Evolutionary conservation across 53 echinoderm and acorn worm species (phyloP), one percentile per base, ranked within the genome.

Genomic region (Patiria pectinifera): DNA sequence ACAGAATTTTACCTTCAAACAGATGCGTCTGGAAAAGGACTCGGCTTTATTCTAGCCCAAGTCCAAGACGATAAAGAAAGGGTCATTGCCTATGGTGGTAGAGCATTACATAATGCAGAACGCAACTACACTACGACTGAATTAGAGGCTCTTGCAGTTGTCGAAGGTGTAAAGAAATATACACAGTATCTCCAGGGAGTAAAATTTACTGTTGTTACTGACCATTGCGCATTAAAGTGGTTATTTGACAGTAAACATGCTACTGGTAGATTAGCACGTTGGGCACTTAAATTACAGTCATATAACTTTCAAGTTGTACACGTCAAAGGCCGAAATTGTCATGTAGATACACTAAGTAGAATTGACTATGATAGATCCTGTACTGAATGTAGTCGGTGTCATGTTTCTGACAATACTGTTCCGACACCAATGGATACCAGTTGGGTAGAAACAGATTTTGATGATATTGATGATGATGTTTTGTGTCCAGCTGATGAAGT

Each of bases 161-260:
- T 58, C 7, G 59, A 82, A n/a, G 82, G 58, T 59, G 24, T 43
- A 7, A 79, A 79, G 44, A 79, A 79, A 79, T 79, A 79, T 79
- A 2, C 79, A 22, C 43, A 45, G n/a, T 86, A 86, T n/a, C 48
- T 86, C 23, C 71, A 16, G 86, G 62, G 69, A 79, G 79, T 45
- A 6, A 44, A 45, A 45, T 44, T 79, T 79, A 44, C 46, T 79
- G 43, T 79, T 35, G 18, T 79, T 25, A 10, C 46, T 79, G 43
- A 44, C 45, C 70, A 69, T 44, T 85, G 69, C 7, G 85, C 70
- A 43, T 69, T 69, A 10, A 85, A 69, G 19, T 86, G 71, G 86
- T 48, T 72, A 74, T 86, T 86, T 86, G 86, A 86, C 86, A 49
- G 74, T n/a, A 86, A 72, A 8, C 71, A 86, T 71, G 46, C 45